Evolutionary conservation across 2,888 invertebrate species (phyloP).

Genomic region (Embidobia sp.): DNA sequence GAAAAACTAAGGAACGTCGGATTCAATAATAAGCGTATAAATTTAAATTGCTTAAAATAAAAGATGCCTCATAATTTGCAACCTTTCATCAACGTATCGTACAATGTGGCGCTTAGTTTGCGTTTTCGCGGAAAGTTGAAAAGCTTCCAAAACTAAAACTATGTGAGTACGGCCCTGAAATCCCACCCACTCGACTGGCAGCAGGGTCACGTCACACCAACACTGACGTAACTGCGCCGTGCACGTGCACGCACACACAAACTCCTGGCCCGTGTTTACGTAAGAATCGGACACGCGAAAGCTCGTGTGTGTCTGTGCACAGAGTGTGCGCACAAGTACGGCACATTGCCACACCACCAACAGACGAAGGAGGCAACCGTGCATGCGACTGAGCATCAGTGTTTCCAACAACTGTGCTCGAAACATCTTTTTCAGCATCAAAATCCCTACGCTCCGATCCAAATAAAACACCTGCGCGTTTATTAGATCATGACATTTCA

Average conservation of each 20-base stretch:
- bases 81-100: not conserved
- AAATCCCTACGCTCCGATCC: slow-evolving; percentile 34
- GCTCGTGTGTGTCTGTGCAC: slow-evolving; percentile 29
- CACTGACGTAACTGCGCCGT: slow-evolving; percentile 9
- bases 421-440: slow-evolving; percentile 54
- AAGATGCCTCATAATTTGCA: too few species aligned
- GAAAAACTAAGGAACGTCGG: too few species aligned
- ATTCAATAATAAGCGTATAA: too few species aligned
- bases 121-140: slow-evolving; percentile 46
- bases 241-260: slow-evolving; percentile 53
- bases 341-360: slow-evolving; percentile 36
- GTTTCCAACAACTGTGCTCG: slow-evolving; percentile 56
- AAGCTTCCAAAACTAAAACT: slow-evolving; percentile 55
- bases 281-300: slow-evolving; percentile 54
- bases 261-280: slow-evolving; percentile 54
- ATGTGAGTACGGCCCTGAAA: slow-evolving; percentile 69
- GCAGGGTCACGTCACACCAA: slow-evolving; percentile 72
- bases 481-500: slow-evolving; percentile 4
- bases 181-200: slow-evolving; percentile 73
- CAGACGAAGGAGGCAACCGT: slow-evolving; percentile 63
- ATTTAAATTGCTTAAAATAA: too few species aligned
- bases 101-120: slow-evolving; percentile 41
- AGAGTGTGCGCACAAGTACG: slow-evolving; percentile 42
- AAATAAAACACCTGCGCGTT: slow-evolving; percentile 27
- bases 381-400: slow-evolving; percentile 62